Conservation (phyloP, 2,113 vertebrate species). For the Aspiorhynchus laticeps region DNA sequence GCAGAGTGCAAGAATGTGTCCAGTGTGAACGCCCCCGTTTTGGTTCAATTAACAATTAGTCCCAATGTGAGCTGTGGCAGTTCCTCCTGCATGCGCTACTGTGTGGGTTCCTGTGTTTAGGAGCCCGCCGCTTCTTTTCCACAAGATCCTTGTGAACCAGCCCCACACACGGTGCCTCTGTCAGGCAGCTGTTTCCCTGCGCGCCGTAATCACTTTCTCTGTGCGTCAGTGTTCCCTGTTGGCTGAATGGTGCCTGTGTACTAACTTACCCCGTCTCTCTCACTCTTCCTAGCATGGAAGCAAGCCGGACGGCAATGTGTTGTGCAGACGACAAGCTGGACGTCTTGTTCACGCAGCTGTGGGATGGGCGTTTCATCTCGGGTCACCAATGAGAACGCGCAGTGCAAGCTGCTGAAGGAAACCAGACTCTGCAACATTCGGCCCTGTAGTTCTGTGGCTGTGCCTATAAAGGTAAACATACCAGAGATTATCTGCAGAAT, state of each 20-base stretch:
- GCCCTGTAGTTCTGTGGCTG: conserved; percentile 76
- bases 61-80: conserved; percentile 63
- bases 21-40: conserved; percentile 52
- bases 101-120: conserved; percentile 59
- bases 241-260: conserved; percentile 76
- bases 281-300: conserved; percentile 68
- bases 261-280: conserved; percentile 56
- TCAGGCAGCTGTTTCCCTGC: conserved; percentile 62
- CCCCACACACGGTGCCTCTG: conserved; percentile 61
- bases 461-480: conserved; percentile 74
- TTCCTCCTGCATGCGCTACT: conserved; percentile 41
- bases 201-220: conserved; percentile 73
- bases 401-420: conserved; percentile 82
- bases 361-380: conserved; percentile 82
- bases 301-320: conserved; percentile 69
- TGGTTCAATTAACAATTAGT: conserved; percentile 52
- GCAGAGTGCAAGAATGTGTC: not conserved
- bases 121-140: conserved; percentile 64
- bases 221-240: conserved; percentile 74
- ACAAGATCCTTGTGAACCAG: conserved; percentile 75
- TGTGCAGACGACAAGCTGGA: conserved; percentile 82
- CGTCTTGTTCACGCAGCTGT: conserved; percentile 81
- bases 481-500: not conserved
- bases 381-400: conserved; percentile 79
- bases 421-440: conserved; percentile 80